A percentile compares a stretch with the other conserved stretches of the same genome.
Evolutionary conservation across 2,888 invertebrate genomes (phyloP).

Genomic region (Limulus polyphemus): DNA sequence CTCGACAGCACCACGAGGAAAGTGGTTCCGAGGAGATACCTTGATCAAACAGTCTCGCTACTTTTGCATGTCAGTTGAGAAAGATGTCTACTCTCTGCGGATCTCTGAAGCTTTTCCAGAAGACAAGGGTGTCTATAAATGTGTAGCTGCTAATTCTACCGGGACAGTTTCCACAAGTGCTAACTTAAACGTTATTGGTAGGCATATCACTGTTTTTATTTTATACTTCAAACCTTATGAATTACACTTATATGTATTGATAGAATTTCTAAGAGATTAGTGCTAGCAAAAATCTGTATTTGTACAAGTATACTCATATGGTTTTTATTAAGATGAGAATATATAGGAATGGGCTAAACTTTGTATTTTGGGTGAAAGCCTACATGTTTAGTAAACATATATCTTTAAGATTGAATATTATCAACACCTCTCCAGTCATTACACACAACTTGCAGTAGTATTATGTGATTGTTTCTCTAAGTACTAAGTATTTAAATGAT

Average conservation of each 20-base stretch:
- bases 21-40: conserved; percentile 84
- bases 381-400: too few species aligned
- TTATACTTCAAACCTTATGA: not conserved
- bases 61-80: conserved; percentile 88
- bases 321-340: too few species aligned
- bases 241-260: not conserved
- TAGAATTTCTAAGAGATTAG: too few species aligned
- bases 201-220: conserved; percentile 22
- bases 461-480: too few species aligned
- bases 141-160: conserved; percentile 70
- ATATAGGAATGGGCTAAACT: too few species aligned
- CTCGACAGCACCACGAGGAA: conserved; percentile 63
- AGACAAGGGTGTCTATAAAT: conserved; percentile 95
- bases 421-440: too few species aligned
- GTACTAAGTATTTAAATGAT: too few species aligned
- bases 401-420: too few species aligned
- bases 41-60: conserved; percentile 90
- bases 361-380: too few species aligned
- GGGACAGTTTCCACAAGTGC: conserved; percentile 64
- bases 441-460: too few species aligned
- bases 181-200: conserved; percentile 57
- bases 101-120: conserved; percentile 95
- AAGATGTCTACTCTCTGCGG: conserved; percentile 66
- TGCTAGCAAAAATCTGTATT: too few species aligned
- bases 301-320: too few species aligned